These are phyloP conservation scores for Drosophila kanapiae DNA, from an alignment of 1,140 invertebrate species.

Conservation along the genomic window DNA sequence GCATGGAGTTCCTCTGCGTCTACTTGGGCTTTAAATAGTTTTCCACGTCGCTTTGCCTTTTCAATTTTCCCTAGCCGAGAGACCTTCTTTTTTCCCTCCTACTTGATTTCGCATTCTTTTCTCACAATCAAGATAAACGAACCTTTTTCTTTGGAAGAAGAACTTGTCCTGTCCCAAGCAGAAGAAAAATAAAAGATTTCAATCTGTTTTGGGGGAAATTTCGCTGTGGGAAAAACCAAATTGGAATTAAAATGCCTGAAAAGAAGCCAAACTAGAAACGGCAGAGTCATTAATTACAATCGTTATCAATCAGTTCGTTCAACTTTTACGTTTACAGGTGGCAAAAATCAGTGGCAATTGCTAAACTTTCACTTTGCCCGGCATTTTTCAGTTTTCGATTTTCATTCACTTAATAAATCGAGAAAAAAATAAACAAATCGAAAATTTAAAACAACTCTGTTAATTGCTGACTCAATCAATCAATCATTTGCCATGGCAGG, in stretches of 20 bases:
- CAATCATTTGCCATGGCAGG: constrained; percentile 23
- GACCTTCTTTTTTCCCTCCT: constrained; percentile 15
- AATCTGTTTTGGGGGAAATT: constrained; percentile 25
- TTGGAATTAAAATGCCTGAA: constrained; percentile 22
- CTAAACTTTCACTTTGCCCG: constrained; percentile 52
- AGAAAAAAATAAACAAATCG: constrained; percentile 49
- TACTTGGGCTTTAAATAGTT: constrained; percentile 48
- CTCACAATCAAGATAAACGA: constrained; percentile 39
- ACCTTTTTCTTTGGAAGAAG: constrained; percentile 42
- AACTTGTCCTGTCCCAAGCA: constrained; percentile 18
- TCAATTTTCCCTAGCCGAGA: constrained; percentile 28
- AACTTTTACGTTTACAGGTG: constrained; percentile 30
- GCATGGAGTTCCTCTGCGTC: constrained; percentile 10
- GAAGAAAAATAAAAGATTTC: constrained; percentile 16
- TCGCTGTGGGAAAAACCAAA: constrained; percentile 33
- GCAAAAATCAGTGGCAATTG: constrained; percentile 43
- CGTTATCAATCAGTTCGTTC: constrained; percentile 43
- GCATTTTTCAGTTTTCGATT: constrained; percentile 23
- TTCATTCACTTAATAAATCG: constrained; percentile 26
- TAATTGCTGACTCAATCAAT: constrained; percentile 51
- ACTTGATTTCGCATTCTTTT: constrained; percentile 46
- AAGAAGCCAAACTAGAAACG: constrained; percentile 20
- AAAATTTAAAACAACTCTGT: constrained; percentile 35
- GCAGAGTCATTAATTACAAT: constrained; percentile 23
- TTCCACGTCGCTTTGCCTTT: constrained; percentile 23